Conservation (phyloP, 2,113 vertebrate species). For the Microcebus jonahi region DNA sequence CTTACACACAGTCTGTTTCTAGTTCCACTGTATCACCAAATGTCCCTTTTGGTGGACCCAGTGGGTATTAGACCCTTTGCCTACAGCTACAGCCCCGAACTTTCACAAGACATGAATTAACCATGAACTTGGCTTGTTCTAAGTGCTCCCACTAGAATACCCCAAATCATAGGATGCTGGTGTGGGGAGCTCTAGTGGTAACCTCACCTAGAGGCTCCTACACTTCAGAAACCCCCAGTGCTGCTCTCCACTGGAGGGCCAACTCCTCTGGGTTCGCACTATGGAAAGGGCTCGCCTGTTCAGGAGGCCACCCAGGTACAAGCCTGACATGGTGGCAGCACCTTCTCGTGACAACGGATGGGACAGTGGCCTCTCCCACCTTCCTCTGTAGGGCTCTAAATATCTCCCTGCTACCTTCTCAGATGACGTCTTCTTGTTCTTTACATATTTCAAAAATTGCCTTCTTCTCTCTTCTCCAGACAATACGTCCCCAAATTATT, state of each 20-base stretch:
- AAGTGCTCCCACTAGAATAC: background rate
- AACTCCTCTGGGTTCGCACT: background rate
- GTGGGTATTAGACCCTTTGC: too few relatives aligned
- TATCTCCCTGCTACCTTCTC: background rate
- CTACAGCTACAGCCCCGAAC: background rate
- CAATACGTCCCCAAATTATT: background rate
- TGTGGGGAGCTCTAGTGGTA: rapidly evolving
- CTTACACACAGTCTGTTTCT: rapidly evolving
- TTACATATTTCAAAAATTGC: background rate
- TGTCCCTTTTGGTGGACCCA: rapidly evolving
- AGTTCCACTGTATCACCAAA: rapidly evolving
- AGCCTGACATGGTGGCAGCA: rapidly evolving
- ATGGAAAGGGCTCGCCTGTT: background rate
- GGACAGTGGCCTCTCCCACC: background rate
- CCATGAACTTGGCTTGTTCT: background rate
- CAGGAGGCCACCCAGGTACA: background rate
- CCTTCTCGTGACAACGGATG: rapidly evolving
- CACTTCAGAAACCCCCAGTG: background rate
- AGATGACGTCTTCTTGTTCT: background rate
- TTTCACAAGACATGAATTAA: background rate
- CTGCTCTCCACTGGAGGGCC: rapidly evolving
- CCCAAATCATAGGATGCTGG: background rate
- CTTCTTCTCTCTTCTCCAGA: background rate
- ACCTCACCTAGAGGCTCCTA: background rate
- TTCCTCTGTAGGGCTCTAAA: background rate